phyloP scores from a whole-genome alignment of 2,113 vertebrate species.

The Centropus unirufus region DNA sequence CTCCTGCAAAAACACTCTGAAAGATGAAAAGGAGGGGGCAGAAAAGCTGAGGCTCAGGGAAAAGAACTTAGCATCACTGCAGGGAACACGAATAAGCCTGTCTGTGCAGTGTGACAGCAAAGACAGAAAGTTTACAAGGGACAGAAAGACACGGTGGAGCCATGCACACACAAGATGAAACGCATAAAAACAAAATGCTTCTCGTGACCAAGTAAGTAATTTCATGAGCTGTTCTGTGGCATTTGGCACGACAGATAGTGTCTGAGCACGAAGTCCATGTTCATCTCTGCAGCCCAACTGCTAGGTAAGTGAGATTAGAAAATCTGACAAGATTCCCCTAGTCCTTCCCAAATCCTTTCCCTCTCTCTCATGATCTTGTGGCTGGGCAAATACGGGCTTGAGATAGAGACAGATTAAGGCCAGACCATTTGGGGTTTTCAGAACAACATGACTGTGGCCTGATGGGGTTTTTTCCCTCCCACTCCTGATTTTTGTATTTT shows the following conservation, averaged over 20 bases:
- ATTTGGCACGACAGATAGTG: neutral
- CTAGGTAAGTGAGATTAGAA: neutral
- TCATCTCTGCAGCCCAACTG: neutral
- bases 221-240: neutral
- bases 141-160: neutral
- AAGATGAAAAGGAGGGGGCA: neutral
- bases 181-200: neutral
- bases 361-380: neutral
- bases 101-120: neutral
- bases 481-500: neutral
- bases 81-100: neutral
- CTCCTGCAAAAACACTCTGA: neutral
- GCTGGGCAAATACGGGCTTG: neutral
- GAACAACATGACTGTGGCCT: neutral
- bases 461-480: neutral
- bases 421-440: neutral
- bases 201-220: neutral
- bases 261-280: neutral
- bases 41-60: neutral
- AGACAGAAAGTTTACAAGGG: neutral
- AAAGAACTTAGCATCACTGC: neutral
- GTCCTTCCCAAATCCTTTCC: neutral
- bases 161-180: accelerated
- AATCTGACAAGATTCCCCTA: neutral
- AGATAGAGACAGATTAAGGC: neutral